Evolutionary conservation across 2,888 invertebrate genomes (phyloP), one percentile per base, ranked within the genome.

Genomic region (Dinocampus coccinellae): DNA sequence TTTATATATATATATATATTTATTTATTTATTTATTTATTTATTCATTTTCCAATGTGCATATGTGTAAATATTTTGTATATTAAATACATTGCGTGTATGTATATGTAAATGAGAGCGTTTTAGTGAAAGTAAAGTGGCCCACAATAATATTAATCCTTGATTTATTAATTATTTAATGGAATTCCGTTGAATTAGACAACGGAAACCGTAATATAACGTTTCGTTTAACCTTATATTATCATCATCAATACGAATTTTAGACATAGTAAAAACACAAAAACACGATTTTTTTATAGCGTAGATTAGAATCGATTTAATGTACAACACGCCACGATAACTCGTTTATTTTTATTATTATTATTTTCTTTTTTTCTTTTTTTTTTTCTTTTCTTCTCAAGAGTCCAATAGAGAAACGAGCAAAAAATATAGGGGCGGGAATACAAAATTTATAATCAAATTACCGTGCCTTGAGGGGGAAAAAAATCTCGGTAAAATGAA

Each of bases 361-460:
- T n/a, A n/a, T n/a, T n/a, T n/a, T n/a, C n/a, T n/a, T n/a, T n/a
- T n/a, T n/a, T n/a, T n/a, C n/a, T n/a, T n/a, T n/a, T n/a, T n/a
- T n/a, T n/a, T n/a, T n/a, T n/a, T n/a, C n/a, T n/a, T 67, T 73
- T 72, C 57, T 29, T 42, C 69, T 13, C 62, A 36, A 52, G 53
- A 72, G 67, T 69, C 36, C 52, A 34, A 58, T 63, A 57, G 55
- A 53, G 34, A 64, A 52, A 61, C 68, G 61, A 68, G 53, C 1
- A 29, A 20, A 53, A 42, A 67, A 52, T 47, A 47, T 3, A 16
- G 47, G 60, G 72, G 74, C 70, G 76, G 73, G 73, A 78, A 78
- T 77, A 75, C 79, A 73, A 73, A 77, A 79, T 80, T 78, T 79
- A 76, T 75, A 76, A 75, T 78, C 73, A 77, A 77, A 79, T 78